Conservation (phyloP, 2,113 vertebrate genomes). For the Menura novaehollandiae region DNA sequence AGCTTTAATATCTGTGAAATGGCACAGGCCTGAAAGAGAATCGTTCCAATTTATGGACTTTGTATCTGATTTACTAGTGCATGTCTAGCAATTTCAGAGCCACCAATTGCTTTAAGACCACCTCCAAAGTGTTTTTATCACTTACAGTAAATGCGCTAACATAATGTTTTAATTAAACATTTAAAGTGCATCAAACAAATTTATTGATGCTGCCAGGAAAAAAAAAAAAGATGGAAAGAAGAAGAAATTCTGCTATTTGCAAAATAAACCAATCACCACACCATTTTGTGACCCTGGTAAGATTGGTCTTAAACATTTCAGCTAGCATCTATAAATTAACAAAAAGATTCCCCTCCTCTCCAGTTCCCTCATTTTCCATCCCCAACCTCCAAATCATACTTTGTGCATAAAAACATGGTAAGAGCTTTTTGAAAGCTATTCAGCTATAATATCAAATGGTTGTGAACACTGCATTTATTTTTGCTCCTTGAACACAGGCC, state of each 20-base stretch:
- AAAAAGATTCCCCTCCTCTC: neutral
- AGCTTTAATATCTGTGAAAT: conserved; percentile 49
- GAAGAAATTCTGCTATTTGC: conserved; percentile 21
- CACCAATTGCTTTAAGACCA: conserved; percentile 54
- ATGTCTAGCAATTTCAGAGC: conserved; percentile 23
- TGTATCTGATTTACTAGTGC: conserved; percentile 52
- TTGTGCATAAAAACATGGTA: conserved; percentile 31
- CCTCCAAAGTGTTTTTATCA: conserved; percentile 59
- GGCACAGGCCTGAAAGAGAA: conserved; percentile 35
- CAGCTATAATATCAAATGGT: conserved; percentile 31
- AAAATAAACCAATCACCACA: neutral
- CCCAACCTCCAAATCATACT: conserved; percentile 8
- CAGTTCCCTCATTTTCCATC: conserved; percentile 12
- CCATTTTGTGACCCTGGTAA: neutral
- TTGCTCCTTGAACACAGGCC: conserved; percentile 39
- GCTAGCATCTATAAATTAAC: conserved; percentile 18
- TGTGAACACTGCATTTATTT: conserved; percentile 48
- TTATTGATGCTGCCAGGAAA: conserved; percentile 43
- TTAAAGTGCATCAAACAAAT: conserved; percentile 69
- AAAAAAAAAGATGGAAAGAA: neutral
- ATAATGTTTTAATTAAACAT: conserved; percentile 74
- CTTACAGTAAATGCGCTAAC: conserved; percentile 62
- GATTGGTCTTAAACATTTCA: conserved; percentile 29
- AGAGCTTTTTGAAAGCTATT: conserved; percentile 48
- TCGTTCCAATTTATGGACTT: conserved; percentile 32